Base-by-base conservation (phyloP, 2,888 invertebrate species). In the Ophonus ardosiacus region DNA sequence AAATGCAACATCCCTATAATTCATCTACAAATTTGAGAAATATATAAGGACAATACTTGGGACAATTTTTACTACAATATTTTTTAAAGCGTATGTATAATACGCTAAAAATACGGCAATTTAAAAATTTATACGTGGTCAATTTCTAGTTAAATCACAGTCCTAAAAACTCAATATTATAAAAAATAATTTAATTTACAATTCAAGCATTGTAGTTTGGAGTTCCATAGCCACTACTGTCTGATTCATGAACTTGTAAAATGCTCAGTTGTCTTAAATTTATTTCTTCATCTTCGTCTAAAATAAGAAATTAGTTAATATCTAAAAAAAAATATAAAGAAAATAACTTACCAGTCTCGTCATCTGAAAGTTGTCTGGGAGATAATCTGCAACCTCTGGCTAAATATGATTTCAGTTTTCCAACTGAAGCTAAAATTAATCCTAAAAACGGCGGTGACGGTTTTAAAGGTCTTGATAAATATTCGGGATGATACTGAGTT, bases 401-500 rank as follows among this genome's bases (percentile, higher is more conserved):
- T 86, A 97, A 90, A 88, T 96, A 97, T 31, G 91, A 92, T 86
- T 95, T 93, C 43, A 99, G 92, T 90, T 97, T 96, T 4, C 96
- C 96, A 82, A 95, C 94, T 0, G 98, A 95, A 6, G 99, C 98
- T 86, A 99, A 92, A 88, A 99, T 95, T 1, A 99, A 93, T 86
- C 99, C 99, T 87, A 99, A 92, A 91, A 99, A 99, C 7, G 98
- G 98, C 2, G 99, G 98, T 21, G 98, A 98, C 0, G 99, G 98
- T 80, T 95, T 95, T 87, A 98, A 91, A 0, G 98, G 98, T 0
- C 98, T 93, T 0, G 98, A 98, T 86, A 98, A 92, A 90, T 99
- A 99, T 91, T 99, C 99, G 0, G 99, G 99, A 92, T 99, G 99
- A 92, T 96, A 99, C 92, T 99, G 99, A 0, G 98, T 98, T 0